These are phyloP conservation scores for Drepana falcataria DNA, from an alignment of 2,888 invertebrate species.

Conservation along the genomic window DNA sequence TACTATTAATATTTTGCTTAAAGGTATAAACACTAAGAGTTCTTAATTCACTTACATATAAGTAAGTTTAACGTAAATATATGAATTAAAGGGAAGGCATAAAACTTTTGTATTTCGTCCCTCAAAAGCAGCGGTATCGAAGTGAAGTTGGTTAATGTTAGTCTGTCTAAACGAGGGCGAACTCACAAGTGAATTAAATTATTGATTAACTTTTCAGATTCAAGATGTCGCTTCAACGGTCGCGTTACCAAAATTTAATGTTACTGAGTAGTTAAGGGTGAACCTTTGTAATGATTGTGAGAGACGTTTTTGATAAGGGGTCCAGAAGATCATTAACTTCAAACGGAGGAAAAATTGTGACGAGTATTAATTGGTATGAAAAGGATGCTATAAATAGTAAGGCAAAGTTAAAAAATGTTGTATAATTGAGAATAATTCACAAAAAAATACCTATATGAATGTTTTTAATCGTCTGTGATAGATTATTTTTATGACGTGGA, in stretches of 20 bases:
- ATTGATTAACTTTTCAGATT: background rate
- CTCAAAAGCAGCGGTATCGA: background rate
- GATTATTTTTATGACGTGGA: too few relatives aligned
- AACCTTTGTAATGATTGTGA: conserved; percentile 17
- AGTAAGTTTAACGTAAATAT: too few relatives aligned
- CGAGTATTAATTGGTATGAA: too few relatives aligned
- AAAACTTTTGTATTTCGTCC: too few relatives aligned
- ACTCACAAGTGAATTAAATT: background rate
- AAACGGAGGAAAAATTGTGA: too few relatives aligned
- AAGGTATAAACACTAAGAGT: too few relatives aligned
- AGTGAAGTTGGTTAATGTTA: background rate
- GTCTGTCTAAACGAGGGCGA: background rate
- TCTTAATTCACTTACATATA: too few relatives aligned
- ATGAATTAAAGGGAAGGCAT: too few relatives aligned
- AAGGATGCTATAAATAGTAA: conserved; percentile 16
- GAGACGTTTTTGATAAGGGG: conserved; percentile 27
- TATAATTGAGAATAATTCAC: conserved; percentile 15
- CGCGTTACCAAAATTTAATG: background rate
- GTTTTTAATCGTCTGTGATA: background rate
- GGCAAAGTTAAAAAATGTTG: conserved; percentile 28
- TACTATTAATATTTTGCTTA: too few relatives aligned
- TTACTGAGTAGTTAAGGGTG: conserved; percentile 14
- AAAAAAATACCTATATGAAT: background rate
- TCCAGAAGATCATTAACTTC: conserved; percentile 3
- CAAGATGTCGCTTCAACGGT: background rate